Conservation (phyloP, 1,140 invertebrate genomes). For the Apolygus lucorum region DNA sequence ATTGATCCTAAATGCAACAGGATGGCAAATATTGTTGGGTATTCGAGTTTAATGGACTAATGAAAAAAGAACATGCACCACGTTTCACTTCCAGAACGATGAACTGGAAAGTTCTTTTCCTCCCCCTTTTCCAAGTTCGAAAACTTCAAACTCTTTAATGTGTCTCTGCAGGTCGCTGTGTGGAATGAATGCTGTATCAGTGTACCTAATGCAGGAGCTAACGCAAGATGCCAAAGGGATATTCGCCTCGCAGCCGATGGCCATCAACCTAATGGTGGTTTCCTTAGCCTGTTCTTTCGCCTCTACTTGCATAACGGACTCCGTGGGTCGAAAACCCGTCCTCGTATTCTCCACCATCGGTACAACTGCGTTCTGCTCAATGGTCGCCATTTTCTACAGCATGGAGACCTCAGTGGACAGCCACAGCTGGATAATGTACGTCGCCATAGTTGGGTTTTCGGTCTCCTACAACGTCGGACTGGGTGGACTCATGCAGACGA, state of each 20-base stretch:
- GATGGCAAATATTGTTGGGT: too few relatives aligned
- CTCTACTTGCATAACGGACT: slow-evolving; percentile 35
- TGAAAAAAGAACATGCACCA: too few relatives aligned
- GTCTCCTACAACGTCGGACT: slow-evolving; percentile 39
- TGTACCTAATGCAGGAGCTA: slow-evolving; percentile 33
- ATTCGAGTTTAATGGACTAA: too few relatives aligned
- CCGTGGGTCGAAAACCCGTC: slow-evolving; percentile 40
- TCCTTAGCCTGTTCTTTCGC: slow-evolving; percentile 27
- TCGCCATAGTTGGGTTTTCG: slow-evolving; percentile 39
- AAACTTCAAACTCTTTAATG: too few relatives aligned
- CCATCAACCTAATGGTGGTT: slow-evolving; percentile 25
- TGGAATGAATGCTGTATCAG: slow-evolving; percentile 30
- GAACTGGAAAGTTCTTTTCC: too few relatives aligned
- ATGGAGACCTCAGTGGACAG: slow-evolving; percentile 23
- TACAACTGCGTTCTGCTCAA: slow-evolving; percentile 11
- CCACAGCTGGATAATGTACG: slow-evolving; percentile 35
- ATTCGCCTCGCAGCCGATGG: background rate
- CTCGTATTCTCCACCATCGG: slow-evolving; percentile 37
- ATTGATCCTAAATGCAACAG: too few relatives aligned
- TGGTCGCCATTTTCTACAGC: slow-evolving; percentile 24
- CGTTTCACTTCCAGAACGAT: too few relatives aligned
- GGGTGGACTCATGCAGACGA: slow-evolving; percentile 41
- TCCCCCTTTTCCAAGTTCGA: too few relatives aligned
- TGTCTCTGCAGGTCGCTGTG: background rate
- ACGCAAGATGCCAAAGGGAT: background rate